These are phyloP conservation scores for Drosophila paracracens DNA, from an alignment of 2,888 invertebrate genomes.

Conservation along the genomic window DNA sequence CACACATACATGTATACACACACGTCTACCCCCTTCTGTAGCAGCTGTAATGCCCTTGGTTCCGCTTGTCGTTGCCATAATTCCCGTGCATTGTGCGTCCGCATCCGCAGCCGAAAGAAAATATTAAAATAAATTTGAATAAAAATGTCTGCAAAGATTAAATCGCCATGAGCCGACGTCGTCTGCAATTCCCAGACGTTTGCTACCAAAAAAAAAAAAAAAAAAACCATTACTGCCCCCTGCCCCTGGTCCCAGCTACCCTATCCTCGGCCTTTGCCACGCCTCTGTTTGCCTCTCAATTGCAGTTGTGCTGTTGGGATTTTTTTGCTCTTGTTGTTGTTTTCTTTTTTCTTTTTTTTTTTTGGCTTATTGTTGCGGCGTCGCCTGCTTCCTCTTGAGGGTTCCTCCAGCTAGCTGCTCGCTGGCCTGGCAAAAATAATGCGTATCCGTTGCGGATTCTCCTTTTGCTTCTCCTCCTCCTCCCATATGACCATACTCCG, in stretches of 20 bases:
- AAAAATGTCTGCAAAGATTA: constrained; percentile 81
- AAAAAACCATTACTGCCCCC: constrained; percentile 1
- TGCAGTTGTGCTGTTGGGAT: constrained; percentile 41
- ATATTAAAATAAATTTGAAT: constrained; percentile 80
- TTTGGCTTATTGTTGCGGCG: constrained; percentile 71
- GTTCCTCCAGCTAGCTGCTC: constrained; percentile 29
- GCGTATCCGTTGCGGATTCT: constrained; percentile 79
- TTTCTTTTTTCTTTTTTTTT: not conserved
- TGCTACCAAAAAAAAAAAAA: constrained; percentile 1
- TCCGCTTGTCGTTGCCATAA: constrained; percentile 41
- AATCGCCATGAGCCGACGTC: constrained; percentile 73
- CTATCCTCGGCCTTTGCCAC: not conserved
- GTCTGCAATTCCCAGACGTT: constrained; percentile 79
- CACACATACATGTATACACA: not conserved
- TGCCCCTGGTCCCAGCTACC: not conserved
- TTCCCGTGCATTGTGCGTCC: constrained; percentile 63
- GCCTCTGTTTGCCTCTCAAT: constrained; percentile 12
- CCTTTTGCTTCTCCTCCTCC: not conserved
- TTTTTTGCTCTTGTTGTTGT: not conserved
- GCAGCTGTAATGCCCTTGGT: not conserved
- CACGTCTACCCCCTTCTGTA: not conserved
- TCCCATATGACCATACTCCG: not conserved
- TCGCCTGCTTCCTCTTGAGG: constrained; percentile 34
- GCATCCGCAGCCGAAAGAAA: constrained; percentile 52
- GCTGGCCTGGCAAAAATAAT: constrained; percentile 73